Evolutionary conservation across 2,113 vertebrate genomes (phyloP).

Genomic region (Callospermophilus lateralis): DNA sequence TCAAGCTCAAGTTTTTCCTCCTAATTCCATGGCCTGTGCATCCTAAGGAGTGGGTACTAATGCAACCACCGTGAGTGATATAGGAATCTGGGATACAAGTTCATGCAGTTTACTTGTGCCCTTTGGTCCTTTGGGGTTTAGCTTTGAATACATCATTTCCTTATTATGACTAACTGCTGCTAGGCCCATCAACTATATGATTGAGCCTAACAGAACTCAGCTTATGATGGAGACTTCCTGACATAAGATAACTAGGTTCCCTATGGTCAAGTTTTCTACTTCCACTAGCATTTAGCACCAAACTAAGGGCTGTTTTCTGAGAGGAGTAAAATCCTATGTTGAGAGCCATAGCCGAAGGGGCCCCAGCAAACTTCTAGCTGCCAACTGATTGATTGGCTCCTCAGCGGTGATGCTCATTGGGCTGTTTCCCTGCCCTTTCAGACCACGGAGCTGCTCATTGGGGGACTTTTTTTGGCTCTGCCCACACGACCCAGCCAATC

Average conservation of each 20-base stretch:
- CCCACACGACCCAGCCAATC: no score
- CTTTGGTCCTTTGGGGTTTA: not conserved
- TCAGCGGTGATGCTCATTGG: no score
- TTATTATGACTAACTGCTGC: not conserved
- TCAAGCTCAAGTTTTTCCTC: not conserved
- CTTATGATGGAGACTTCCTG: not conserved
- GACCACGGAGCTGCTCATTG: no score
- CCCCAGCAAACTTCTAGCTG: no score
- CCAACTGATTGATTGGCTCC: no score
- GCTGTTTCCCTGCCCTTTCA: no score
- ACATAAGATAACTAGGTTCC: not conserved
- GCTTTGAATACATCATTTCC: not conserved
- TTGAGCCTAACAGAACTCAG: conserved; percentile 18
- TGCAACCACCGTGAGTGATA: not conserved
- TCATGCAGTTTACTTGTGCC: not conserved
- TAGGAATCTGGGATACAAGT: not conserved
- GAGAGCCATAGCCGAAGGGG: no score
- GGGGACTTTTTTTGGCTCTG: no score
- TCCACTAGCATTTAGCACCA: not conserved
- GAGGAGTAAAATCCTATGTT: conserved; percentile 21
- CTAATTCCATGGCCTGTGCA: not conserved
- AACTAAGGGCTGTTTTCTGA: not conserved
- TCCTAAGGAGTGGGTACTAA: not conserved
- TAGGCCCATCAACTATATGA: not conserved
- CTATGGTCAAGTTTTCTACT: not conserved